Conservation (phyloP, 2,888 invertebrate species). For the Aspidiotus destructor region DNA sequence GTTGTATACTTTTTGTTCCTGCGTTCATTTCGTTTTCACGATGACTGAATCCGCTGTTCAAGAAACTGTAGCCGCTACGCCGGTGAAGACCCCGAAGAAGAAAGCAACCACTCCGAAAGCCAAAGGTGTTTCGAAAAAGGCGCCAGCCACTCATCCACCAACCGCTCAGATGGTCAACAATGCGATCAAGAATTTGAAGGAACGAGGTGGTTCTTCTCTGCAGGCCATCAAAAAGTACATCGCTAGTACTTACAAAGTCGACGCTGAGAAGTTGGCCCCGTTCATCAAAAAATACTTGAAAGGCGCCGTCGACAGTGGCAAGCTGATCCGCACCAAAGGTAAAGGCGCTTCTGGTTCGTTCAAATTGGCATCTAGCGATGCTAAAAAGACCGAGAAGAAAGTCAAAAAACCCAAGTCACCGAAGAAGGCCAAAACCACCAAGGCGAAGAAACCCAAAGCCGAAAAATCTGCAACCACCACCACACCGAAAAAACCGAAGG, state of each 20-base stretch:
- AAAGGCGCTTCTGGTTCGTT: constrained; percentile 39
- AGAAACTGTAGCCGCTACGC: constrained; percentile 35
- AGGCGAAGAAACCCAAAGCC: constrained; percentile 35
- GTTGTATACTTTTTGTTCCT: neutral
- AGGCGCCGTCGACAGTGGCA: constrained; percentile 47
- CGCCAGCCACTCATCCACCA: constrained; percentile 45
- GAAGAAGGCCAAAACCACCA: constrained; percentile 32
- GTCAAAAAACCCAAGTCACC: constrained; percentile 11
- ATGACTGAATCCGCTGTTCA: constrained; percentile 14
- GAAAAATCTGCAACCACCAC: constrained; percentile 19
- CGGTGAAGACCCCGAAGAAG: constrained; percentile 34
- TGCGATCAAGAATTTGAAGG: constrained; percentile 48
- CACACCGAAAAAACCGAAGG: constrained; percentile 35
- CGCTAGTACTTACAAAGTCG: constrained; percentile 50
- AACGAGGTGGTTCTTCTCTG: constrained; percentile 51
- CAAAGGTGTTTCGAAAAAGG: constrained; percentile 34
- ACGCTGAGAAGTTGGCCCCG: constrained; percentile 49
- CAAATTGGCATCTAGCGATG: constrained; percentile 41
- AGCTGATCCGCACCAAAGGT: constrained; percentile 48
- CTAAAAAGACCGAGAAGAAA: constrained; percentile 33
- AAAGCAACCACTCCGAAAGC: constrained; percentile 37
- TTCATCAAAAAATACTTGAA: constrained; percentile 54
- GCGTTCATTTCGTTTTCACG: neutral
- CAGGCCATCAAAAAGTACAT: constrained; percentile 56
- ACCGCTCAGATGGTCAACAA: constrained; percentile 50